Conservation (phyloP, 2,888 invertebrate species). For the Proisotoma minuta region DNA sequence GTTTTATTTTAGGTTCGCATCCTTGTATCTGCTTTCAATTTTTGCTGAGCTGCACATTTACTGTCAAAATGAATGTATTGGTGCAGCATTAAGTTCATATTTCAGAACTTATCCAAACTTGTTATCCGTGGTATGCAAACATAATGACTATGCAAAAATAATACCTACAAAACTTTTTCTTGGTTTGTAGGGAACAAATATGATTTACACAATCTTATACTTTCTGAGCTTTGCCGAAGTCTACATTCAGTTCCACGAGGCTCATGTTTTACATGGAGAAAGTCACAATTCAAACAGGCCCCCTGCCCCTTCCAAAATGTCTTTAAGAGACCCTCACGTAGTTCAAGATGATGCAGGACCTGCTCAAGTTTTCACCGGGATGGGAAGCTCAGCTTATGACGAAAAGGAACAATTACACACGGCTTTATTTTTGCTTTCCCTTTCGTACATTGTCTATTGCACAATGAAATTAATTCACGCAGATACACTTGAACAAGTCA, state of each 20-base stretch:
- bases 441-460: slow-evolving; percentile 9
- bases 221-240: not conserved
- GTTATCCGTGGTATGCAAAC: not conserved
- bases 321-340: not conserved
- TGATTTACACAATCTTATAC: slow-evolving; percentile 1
- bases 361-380: not conserved
- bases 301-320: too few species aligned
- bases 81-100: not conserved
- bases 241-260: slow-evolving; percentile 6
- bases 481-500: not conserved
- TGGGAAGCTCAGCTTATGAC: not conserved
- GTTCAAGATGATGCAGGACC: not conserved
- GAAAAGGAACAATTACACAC: slow-evolving; percentile 3
- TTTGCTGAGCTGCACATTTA: slow-evolving; percentile 11
- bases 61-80: slow-evolving; percentile 8
- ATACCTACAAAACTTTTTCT: not conserved
- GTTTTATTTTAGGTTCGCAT: too few species aligned
- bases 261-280: not conserved
- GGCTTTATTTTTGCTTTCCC: not conserved
- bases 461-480: slow-evolving; percentile 5
- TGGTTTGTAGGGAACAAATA: not conserved
- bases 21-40: not conserved
- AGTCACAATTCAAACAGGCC: too few species aligned
- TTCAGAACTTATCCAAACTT: not conserved
- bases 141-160: not conserved